Base-by-base conservation (phyloP, 2,888 invertebrate species). In the Tortricodes alternella region DNA sequence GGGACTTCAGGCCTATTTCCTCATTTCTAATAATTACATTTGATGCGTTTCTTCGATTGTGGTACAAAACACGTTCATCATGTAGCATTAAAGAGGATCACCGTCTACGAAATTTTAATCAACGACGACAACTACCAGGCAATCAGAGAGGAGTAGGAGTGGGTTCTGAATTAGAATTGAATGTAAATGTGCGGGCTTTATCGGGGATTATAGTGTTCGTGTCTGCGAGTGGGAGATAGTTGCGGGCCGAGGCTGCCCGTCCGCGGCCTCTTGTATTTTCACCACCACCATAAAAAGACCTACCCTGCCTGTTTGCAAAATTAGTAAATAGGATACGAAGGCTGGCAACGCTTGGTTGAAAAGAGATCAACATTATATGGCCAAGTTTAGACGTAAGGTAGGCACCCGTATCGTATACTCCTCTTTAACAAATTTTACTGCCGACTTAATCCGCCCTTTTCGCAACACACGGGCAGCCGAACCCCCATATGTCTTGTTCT, bases 181-280 rank as follows among this genome's bases (percentile, higher is more conserved):
- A 91, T 91, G 91, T 91, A 91, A 91, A 91, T 91, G 91, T 91
- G 91, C 91, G 91, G 91, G 91, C 89, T 89, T 91, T 91, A 91
- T 91, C 91, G 86, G 83, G 90, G 91, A 91, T 91, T 91, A 91
- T 91, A 91, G 91, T 91, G 88, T 84, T 85, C 87, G 85, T 75
- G 80, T 85, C 89, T 90, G 90, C 83, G 77, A 83, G 71, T 76
- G 73, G 77, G 80, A 90, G 90, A 90, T 90, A 90, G 90, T 90
- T 89, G 83, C 71, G 80, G 78, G 70, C 73, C 73, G 62, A 59
- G 68, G 73, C 75, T 71, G 71, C 68, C 81, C 75, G 76, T 80
- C 82, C 83, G 73, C 73, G 74, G 70, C 74, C 75, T 70, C 68
- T 71, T 77, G 76, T 82, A 80, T 76, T 68, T 64, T 53, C 53